These are phyloP conservation scores for Spea hammondii DNA, from an alignment of 2,797 vertebrate species.

Conservation along the genomic window DNA sequence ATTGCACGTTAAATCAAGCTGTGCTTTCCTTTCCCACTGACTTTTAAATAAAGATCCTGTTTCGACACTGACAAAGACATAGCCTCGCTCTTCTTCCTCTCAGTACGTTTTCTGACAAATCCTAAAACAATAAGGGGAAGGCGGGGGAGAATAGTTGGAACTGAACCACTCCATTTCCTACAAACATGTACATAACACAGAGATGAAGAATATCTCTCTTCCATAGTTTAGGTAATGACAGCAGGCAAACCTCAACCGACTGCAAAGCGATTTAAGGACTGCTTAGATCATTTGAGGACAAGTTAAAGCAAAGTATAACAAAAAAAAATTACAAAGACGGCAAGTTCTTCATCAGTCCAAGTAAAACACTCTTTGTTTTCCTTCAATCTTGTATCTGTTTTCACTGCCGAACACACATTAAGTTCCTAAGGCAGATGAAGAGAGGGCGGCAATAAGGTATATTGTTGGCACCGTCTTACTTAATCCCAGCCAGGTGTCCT, in stretches of 20 bases:
- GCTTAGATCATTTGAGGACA: conserved; percentile 44
- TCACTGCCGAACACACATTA: conserved; percentile 12
- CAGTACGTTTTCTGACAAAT: conserved; percentile 57
- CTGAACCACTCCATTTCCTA: conserved; percentile 54
- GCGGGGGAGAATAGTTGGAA: conserved; percentile 54
- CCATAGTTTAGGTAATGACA: conserved; percentile 28
- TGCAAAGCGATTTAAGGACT: conserved; percentile 39
- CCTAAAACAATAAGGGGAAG: conserved; percentile 64
- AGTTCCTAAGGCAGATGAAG: conserved; percentile 18
- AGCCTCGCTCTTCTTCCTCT: conserved; percentile 55
- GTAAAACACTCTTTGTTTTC: conserved; percentile 32
- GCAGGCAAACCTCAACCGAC: conserved; percentile 20
- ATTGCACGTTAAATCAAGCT: conserved; percentile 62
- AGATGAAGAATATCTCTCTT: conserved; percentile 30
- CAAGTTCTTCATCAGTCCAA: conserved; percentile 45
- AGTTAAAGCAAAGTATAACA: conserved; percentile 29
- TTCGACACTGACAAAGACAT: conserved; percentile 53
- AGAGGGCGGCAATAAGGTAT: conserved; percentile 39
- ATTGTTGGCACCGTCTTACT: conserved; percentile 20
- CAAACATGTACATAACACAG: conserved; percentile 51
- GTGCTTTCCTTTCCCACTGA: conserved; percentile 59
- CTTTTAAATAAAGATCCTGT: conserved; percentile 67
- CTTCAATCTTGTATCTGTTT: conserved; percentile 9
- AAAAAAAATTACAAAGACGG: conserved; percentile 21
- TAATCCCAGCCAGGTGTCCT: conserved; percentile 6